phyloP scores from a whole-genome alignment of 2,888 invertebrate genomes.

The Parnassius orleans region DNA sequence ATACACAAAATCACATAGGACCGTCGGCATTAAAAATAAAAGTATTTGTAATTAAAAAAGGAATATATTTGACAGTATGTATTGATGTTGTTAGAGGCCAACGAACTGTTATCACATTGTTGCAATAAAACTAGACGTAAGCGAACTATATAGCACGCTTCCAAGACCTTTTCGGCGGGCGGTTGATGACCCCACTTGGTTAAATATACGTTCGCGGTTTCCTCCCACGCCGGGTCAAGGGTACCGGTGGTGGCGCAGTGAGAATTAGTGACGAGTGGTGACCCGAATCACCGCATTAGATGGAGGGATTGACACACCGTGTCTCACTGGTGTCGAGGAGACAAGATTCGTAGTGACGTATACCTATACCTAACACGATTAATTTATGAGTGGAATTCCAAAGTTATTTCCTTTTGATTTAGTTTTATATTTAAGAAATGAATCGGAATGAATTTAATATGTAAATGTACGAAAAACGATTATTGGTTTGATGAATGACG shows the following conservation, averaged over 20 bases:
- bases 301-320: not conserved
- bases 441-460: not conserved
- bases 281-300: not conserved
- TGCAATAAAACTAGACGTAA: constrained; percentile 21
- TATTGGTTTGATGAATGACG: constrained; percentile 16
- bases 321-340: not conserved
- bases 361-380: constrained; percentile 6
- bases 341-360: constrained; percentile 1
- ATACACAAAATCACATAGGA: constrained; percentile 20
- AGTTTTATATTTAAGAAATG: constrained; percentile 14
- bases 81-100: constrained; percentile 19
- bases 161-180: constrained; percentile 36
- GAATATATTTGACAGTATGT: constrained; percentile 7
- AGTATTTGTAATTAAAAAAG: constrained; percentile 1
- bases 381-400: constrained; percentile 14
- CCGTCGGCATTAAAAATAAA: constrained; percentile 9
- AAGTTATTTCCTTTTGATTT: constrained; percentile 14
- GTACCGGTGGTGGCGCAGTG: constrained; percentile 36
- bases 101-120: constrained; percentile 31
- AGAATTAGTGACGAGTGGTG: not conserved
- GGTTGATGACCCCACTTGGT: constrained; percentile 61
- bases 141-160: constrained; percentile 30
- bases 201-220: constrained; percentile 60
- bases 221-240: constrained; percentile 70
- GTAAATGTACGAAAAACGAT: constrained; percentile 15